Conservation (phyloP, 1,140 invertebrate species). For the Drosophila truncata region DNA sequence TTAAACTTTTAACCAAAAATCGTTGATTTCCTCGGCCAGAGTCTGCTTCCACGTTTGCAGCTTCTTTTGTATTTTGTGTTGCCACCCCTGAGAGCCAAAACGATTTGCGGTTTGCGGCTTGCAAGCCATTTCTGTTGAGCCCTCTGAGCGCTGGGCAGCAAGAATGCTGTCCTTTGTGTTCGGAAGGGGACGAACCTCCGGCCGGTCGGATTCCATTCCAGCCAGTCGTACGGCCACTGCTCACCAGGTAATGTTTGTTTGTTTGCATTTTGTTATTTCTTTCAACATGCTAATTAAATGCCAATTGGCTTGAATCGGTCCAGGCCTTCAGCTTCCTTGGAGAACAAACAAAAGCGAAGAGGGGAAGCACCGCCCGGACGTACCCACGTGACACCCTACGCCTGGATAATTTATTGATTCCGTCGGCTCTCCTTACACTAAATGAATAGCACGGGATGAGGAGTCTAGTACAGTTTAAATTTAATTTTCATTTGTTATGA, state of each 20-base stretch:
- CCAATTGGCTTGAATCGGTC: slow-evolving; percentile 11
- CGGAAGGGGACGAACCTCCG: not conserved
- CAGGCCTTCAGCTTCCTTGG: not conserved
- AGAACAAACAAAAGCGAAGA: not conserved
- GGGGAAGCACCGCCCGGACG: not conserved
- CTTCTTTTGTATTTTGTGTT: slow-evolving; percentile 10
- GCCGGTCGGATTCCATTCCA: not conserved
- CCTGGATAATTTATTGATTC: slow-evolving; percentile 13
- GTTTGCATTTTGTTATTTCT: slow-evolving; percentile 9
- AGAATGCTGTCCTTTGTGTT: slow-evolving; percentile 8
- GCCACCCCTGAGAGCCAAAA: slow-evolving; percentile 1
- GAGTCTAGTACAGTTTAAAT: slow-evolving; percentile 15
- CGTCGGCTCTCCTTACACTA: slow-evolving; percentile 2
- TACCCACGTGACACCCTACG: not conserved
- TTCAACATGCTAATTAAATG: slow-evolving; percentile 28
- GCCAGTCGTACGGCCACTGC: not conserved
- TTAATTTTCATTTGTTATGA: slow-evolving; percentile 28
- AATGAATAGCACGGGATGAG: slow-evolving; percentile 7
- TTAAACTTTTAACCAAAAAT: not conserved
- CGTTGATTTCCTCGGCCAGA: not conserved
- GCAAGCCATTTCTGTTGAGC: slow-evolving; percentile 6
- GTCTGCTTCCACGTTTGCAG: not conserved
- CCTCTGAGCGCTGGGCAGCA: not conserved
- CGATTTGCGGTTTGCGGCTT: slow-evolving; percentile 18
- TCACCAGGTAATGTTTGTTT: slow-evolving; percentile 12